Base-by-base conservation (phyloP, 2,113 vertebrate genomes). In the Sardina pilchardus region DNA sequence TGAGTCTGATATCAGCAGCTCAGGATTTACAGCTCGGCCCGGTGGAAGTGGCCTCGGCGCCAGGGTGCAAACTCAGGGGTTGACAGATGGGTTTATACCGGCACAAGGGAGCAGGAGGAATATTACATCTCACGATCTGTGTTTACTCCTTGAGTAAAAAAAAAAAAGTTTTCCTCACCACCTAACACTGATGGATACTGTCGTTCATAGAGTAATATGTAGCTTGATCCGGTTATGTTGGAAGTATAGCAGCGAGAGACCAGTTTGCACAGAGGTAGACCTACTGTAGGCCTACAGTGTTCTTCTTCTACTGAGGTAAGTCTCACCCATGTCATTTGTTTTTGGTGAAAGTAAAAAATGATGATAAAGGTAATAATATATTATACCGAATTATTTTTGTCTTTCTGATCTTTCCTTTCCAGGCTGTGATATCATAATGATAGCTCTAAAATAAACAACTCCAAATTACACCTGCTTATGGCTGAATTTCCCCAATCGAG, bases 11-110 rank as follows among this genome's bases (percentile, higher is more conserved):
- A 71, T 30, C 63, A 78, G 71, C 71, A 78, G 30, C 71, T 78
- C 71, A 78, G 71, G 71, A 78, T 78, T 78, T 78, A 78, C 71
- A 34, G 34, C 71, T 34, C 16, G 14, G 71, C 71, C 63, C 2
- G 7, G 26, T 30, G n/a, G 7, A 30, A 71, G 8, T 26, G 63
- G 63, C 63, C 63, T 16, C 12, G 19, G 53, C 6, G 53, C 21
- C 19, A 59, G 84, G 83, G 47, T 87, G 59, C 82, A 56, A 43
- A 42, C 63, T 83, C 56, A 83, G 26, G 80, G 90, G n/a, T 36
- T 88, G 90, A 92, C 85, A 85, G 89, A 87, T 89, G 86, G 83
- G 88, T 89, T 90, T 90, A 87, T 87, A 90, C 47, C 86, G 78
- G 85, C 87, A 39, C 30, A 36, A 78, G 71, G 78, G 86, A 87